Evolutionary conservation across 2,888 invertebrate species (phyloP).

Genomic region (Drosophila mettleri): DNA sequence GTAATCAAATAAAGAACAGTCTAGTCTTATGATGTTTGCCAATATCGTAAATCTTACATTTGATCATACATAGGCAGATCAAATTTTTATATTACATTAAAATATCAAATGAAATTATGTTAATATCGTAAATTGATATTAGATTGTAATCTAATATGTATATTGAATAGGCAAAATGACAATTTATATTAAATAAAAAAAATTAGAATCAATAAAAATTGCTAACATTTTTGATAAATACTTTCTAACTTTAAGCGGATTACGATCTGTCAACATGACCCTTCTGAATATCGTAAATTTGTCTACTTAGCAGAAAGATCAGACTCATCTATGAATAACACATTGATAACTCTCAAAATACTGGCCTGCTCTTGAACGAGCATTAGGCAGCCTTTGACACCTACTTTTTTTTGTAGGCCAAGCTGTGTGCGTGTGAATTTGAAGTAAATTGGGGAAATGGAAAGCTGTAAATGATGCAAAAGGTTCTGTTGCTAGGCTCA

Average conservation of each 20-base stretch:
- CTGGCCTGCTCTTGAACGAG: background rate
- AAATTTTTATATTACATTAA: background rate
- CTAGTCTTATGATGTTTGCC: too few species aligned
- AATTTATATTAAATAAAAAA: too few species aligned
- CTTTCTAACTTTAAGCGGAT: too few species aligned
- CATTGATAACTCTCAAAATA: background rate
- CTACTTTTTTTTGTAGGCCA: constrained; percentile 1
- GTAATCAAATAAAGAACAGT: too few species aligned
- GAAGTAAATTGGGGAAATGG: background rate
- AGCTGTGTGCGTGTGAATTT: constrained; percentile 57
- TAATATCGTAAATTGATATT: too few species aligned
- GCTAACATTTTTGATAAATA: too few species aligned
- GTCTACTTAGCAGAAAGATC: background rate
- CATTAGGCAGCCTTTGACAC: background rate
- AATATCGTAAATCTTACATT: background rate
- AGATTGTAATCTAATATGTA: too few species aligned
- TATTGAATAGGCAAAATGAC: too few species aligned
- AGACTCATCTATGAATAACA: background rate
- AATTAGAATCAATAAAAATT: too few species aligned
- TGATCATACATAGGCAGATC: background rate
- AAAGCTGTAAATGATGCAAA: constrained; percentile 1
- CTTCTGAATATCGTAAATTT: background rate
- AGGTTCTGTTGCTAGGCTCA: constrained; percentile 18
- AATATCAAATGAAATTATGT: too few species aligned
- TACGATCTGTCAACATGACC: background rate